Percentiles rank a stretch among this genome's conserved stretches.
These are phyloP conservation scores for Heterotis niloticus DNA, from an alignment of 2,113 vertebrate genomes.

Conservation along the genomic window DNA sequence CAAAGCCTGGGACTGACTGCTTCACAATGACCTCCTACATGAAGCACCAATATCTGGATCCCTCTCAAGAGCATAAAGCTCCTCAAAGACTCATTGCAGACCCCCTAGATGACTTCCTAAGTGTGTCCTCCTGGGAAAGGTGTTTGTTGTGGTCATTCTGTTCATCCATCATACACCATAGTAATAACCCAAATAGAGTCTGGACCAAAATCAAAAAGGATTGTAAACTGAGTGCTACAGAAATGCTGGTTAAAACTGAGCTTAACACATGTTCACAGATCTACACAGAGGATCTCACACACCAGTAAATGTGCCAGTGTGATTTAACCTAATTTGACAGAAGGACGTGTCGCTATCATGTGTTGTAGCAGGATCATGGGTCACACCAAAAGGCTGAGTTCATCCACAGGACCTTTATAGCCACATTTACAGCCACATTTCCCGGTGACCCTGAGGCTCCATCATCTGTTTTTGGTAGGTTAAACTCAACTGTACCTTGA, in stretches of 20 bases:
- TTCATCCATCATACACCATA: not conserved
- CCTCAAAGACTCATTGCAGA: no score
- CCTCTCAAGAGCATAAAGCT: no score
- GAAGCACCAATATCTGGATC: no score
- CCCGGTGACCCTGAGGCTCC: not conserved
- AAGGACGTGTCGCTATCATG: not conserved
- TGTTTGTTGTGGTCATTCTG: no score
- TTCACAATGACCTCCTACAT: no score
- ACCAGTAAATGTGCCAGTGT: not conserved
- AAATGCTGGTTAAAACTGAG: not conserved
- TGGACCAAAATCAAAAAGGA: not conserved
- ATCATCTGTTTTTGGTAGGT: not conserved
- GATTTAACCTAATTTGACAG: no score
- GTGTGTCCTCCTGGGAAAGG: not conserved
- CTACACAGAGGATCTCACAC: no score
- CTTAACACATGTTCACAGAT: no score
- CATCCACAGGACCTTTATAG: not conserved
- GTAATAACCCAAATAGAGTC: no score
- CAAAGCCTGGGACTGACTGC: no score
- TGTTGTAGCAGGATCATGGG: not conserved
- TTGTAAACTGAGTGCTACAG: not conserved
- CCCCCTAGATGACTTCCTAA: not conserved
- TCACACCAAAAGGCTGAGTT: not conserved
- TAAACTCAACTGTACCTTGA: not conserved
- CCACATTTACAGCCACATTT: not conserved